A percentile compares a stretch with the other conserved stretches of the same genome.
These are phyloP conservation scores for Rhabdophis nuchalis DNA, from an alignment of 2,797 vertebrate species.

Conservation along the genomic window DNA sequence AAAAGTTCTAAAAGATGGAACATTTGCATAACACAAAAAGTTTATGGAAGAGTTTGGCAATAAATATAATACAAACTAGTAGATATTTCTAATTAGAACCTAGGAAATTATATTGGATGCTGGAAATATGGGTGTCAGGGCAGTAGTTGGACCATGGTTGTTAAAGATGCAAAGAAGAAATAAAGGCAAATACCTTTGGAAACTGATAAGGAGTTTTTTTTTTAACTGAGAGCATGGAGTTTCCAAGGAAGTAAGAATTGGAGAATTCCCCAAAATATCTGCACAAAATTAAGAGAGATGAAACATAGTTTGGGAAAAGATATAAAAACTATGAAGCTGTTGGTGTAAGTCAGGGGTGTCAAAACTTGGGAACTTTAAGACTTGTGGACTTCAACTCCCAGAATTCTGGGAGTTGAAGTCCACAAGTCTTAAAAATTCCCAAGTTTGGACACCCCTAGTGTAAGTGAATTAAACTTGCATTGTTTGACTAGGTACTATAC, in stretches of 20 bases:
- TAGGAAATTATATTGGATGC: not conserved
- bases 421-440: too few relatives aligned
- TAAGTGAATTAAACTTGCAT: not conserved
- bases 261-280: not conserved
- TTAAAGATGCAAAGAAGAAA: not conserved
- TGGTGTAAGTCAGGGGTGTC: fast-evolving
- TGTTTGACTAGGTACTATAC: not conserved
- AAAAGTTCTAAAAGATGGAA: not conserved
- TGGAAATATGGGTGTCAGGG: not conserved
- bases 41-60: not conserved
- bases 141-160: not conserved
- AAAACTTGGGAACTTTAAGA: too few relatives aligned
- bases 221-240: not conserved
- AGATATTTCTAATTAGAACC: not conserved
- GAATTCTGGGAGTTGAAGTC: too few relatives aligned
- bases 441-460: too few relatives aligned
- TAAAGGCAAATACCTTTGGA: not conserved
- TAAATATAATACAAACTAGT: not conserved
- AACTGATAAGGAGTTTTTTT: not conserved
- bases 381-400: too few relatives aligned
- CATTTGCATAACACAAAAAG: not conserved
- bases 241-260: not conserved
- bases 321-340: not conserved
- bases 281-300: not conserved
- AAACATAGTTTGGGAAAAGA: not conserved